These are phyloP conservation scores for Sinocyclocheilus grahami DNA, from an alignment of 2,113 vertebrate genomes.

Conservation along the genomic window DNA sequence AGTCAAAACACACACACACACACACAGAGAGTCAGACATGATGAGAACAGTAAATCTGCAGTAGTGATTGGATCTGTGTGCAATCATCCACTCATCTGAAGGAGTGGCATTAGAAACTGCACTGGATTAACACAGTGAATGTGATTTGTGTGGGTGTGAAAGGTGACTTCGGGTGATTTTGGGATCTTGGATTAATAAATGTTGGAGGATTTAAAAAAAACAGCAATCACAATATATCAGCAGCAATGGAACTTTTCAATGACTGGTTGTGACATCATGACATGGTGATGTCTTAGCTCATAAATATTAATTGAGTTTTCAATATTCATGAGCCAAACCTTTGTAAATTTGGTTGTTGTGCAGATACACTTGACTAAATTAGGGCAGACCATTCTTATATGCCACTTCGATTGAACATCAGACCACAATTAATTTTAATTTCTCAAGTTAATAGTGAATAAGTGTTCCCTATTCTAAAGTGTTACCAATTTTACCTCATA, in stretches of 20 bases:
- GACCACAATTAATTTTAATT: background rate
- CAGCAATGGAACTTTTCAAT: background rate
- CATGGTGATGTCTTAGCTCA: background rate
- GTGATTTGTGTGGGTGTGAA: constrained; percentile 24
- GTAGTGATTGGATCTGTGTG: constrained; percentile 6
- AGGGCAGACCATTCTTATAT: background rate
- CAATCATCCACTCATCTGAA: constrained; percentile 34
- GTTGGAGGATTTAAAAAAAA: background rate
- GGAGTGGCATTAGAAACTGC: constrained; percentile 5
- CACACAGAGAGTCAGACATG: background rate
- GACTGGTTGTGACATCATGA: background rate
- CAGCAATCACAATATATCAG: background rate
- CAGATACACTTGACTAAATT: background rate
- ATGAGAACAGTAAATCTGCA: constrained; percentile 17
- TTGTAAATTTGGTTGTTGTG: background rate
- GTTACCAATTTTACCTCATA: background rate
- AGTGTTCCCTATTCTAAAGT: too few species aligned
- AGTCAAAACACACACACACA: background rate
- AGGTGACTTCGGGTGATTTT: background rate
- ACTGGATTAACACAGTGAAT: constrained; percentile 32
- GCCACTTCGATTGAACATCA: background rate
- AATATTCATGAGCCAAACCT: background rate
- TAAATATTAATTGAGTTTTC: background rate
- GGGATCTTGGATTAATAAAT: background rate
- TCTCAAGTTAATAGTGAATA: too few species aligned